Evolutionary conservation across 1,140 invertebrate species (phyloP), one percentile per base, ranked within the genome.

Genomic region (Lutraria rhynchaena): DNA sequence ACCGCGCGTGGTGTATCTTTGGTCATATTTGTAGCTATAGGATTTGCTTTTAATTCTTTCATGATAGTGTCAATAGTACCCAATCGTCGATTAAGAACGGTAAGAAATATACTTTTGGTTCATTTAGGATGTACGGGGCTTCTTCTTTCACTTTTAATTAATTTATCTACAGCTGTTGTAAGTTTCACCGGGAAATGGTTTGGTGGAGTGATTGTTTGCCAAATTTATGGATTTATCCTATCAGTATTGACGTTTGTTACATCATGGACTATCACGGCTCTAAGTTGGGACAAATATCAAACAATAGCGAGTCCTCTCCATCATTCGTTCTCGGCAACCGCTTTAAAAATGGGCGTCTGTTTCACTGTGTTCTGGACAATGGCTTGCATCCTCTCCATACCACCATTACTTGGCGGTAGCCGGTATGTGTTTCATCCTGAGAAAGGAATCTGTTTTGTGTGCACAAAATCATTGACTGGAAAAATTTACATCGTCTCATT

Each of bases 221-320:
- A 89, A 46, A 81, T 85, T 7, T 89, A 86, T 57, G 87, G 85
- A 61, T 86, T 85, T 75, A 24, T 86, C 31, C 60, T 85, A 22
- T 83, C 83, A 0, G 67, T 85, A 15, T 85, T 87, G 27, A 87
- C 86, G 7, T 63, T 85, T 35, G 83, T 84, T 13, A 85, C 83
- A 31, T 85, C 87, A 13, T 90, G 89, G 89, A 90, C 89, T 0
- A 89, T 90, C 9, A 85, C 88, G 0, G 89, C 89, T 5, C 82
- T 90, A 33, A 89, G 89, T 67, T 90, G 89, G 89, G 89, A 90
- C 71, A 90, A 90, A 70, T 89, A 90, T 81, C 88, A 89, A 55
- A 89, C 89, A 11, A 90, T 90, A 55, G 88, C 88, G 0, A 86
- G 85, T 11, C 89, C 89, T 7, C 78, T 90, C 17, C 88, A 89